Conservation (phyloP, 2,888 invertebrate genomes). For the Drosophila dives region DNA sequence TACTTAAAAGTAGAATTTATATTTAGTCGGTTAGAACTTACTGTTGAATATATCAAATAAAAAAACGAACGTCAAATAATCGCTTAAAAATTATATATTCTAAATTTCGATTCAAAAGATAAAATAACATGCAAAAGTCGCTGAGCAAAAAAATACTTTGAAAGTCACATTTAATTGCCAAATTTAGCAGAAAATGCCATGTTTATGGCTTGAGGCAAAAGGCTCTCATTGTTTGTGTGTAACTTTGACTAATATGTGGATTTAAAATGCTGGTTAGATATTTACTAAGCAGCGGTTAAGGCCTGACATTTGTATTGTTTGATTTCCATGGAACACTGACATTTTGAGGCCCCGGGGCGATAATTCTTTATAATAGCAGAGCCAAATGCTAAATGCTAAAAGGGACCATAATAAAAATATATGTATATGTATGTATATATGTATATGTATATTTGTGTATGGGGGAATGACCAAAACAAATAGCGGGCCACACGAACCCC, state of each 20-base stretch:
- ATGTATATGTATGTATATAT: neutral
- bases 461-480: slow-evolving; percentile 70
- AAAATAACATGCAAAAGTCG: neutral
- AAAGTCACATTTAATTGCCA: neutral
- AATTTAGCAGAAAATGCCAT: neutral
- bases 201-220: neutral
- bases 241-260: slow-evolving; percentile 35
- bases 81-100: neutral
- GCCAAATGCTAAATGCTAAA: slow-evolving; percentile 60
- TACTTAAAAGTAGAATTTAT: no score
- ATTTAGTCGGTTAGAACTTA: no score
- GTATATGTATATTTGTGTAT: neutral
- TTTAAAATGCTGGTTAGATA: slow-evolving; percentile 14
- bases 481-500: slow-evolving; percentile 68
- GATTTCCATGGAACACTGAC: slow-evolving; percentile 63
- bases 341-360: slow-evolving; percentile 56
- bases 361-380: slow-evolving; percentile 76
- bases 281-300: slow-evolving; percentile 23
- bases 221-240: neutral
- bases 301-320: slow-evolving; percentile 73
- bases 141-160: neutral
- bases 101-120: neutral
- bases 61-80: neutral
- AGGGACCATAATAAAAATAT: slow-evolving; percentile 29
- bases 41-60: neutral